These are phyloP conservation scores for Dermolepida albohirtum DNA, from an alignment of 2,888 invertebrate genomes.

Conservation along the genomic window DNA sequence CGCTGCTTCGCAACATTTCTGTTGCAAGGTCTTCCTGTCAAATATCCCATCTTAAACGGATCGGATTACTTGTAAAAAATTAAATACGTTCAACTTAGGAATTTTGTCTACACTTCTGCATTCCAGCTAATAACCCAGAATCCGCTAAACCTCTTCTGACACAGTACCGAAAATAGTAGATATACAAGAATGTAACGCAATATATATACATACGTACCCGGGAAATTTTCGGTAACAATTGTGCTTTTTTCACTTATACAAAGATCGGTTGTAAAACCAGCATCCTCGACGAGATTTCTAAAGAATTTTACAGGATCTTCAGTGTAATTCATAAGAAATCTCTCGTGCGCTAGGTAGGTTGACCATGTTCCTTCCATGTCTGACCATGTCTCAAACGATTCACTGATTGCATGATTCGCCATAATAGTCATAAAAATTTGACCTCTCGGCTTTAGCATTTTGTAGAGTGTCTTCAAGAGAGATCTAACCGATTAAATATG, in stretches of 20 bases:
- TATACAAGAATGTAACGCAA: too few species aligned
- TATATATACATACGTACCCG: background rate
- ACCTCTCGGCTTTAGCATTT: slow-evolving; percentile 4
- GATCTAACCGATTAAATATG: too few species aligned
- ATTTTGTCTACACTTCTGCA: too few species aligned
- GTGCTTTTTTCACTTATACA: background rate
- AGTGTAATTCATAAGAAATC: slow-evolving; percentile 1
- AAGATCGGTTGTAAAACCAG: background rate
- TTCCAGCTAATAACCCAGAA: too few species aligned
- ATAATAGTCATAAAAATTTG: slow-evolving; percentile 7
- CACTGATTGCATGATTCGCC: background rate
- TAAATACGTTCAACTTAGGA: too few species aligned
- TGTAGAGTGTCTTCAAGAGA: too few species aligned
- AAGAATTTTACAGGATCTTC: slow-evolving; percentile 1
- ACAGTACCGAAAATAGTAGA: too few species aligned
- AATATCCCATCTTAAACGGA: too few species aligned
- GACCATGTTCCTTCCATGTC: background rate
- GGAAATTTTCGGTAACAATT: background rate
- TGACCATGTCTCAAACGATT: background rate
- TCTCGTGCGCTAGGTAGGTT: background rate
- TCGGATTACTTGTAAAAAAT: too few species aligned
- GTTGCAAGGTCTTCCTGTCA: too few species aligned
- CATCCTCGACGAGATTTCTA: background rate
- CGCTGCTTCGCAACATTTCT: too few species aligned
- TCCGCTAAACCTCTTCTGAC: too few species aligned